Percentiles rank a stretch among this genome's conserved stretches.
Evolutionary conservation across 2,113 vertebrate species (phyloP).

Genomic region (Larimichthys polyactis): DNA sequence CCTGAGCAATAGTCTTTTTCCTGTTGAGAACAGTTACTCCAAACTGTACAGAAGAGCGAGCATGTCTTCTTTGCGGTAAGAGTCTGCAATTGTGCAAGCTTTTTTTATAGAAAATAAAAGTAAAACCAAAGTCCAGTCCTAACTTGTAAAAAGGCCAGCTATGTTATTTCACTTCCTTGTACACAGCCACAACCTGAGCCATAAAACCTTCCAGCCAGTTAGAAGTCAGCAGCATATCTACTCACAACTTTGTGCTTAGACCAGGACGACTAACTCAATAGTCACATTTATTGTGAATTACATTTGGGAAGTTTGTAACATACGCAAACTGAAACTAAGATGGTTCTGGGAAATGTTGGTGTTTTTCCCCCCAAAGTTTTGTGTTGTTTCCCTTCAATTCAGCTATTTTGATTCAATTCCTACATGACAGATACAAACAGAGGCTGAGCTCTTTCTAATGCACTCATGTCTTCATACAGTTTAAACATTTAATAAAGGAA

Average conservation of each 20-base stretch:
- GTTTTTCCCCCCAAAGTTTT: not conserved
- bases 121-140: slow-evolving; percentile 59
- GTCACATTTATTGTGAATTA: not conserved
- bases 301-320: not conserved
- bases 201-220: slow-evolving; percentile 14
- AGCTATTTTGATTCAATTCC: not conserved
- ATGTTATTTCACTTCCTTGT: slow-evolving; percentile 46
- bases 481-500: not conserved
- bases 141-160: slow-evolving; percentile 9
- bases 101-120: slow-evolving; percentile 43
- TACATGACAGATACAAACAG: not conserved
- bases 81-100: not conserved
- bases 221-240: not conserved
- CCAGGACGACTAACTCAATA: not conserved
- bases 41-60: not conserved
- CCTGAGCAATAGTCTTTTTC: not conserved
- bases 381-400: not conserved
- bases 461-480: not conserved
- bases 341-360: not conserved
- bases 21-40: not conserved
- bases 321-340: not conserved
- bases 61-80: not conserved
- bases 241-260: not conserved
- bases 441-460: not conserved
- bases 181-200: not conserved